Conservation (phyloP, 2,888 invertebrate species). For the Chymomyza caudatula region DNA sequence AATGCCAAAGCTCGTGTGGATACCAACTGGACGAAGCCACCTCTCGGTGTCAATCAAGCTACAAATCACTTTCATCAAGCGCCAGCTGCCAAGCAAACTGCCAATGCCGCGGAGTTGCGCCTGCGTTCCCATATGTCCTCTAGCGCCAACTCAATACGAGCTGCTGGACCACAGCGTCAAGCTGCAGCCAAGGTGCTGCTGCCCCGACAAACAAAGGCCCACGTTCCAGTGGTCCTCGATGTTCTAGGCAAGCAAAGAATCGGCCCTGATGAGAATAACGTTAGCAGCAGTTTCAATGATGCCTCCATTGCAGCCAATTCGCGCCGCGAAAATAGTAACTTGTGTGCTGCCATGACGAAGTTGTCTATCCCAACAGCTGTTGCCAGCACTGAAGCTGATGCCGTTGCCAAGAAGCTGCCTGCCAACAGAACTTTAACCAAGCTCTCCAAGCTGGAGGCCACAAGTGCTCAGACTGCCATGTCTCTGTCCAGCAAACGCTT, state of each 20-base stretch:
- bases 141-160: slow-evolving; percentile 13
- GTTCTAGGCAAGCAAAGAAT: slow-evolving; percentile 35
- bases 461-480: neutral
- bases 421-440: too few relatives aligned
- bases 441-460: neutral
- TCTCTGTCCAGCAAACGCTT: slow-evolving; percentile 62
- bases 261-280: slow-evolving; percentile 33
- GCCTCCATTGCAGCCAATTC: slow-evolving; percentile 38
- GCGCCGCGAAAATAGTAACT: slow-evolving; percentile 76
- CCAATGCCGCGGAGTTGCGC: neutral
- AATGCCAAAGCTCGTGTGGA: slow-evolving; percentile 77
- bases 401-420: slow-evolving; percentile 14
- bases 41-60: slow-evolving; percentile 31
- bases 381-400: slow-evolving; percentile 11
- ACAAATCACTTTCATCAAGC: slow-evolving; percentile 2
- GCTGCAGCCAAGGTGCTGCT: slow-evolving; percentile 25
- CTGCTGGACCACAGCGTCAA: slow-evolving; percentile 35
- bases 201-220: slow-evolving; percentile 58
- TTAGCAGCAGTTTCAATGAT: neutral
- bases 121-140: slow-evolving; percentile 74
- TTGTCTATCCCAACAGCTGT: slow-evolving; percentile 22
- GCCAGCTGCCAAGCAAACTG: slow-evolving; percentile 17
- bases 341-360: slow-evolving; percentile 70
- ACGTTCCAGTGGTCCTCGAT: slow-evolving; percentile 63
- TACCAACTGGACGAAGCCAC: slow-evolving; percentile 74